Evolutionary conservation across 2,888 invertebrate species (phyloP), one percentile per base, ranked within the genome.

Genomic region (Himalopsyche anomala): DNA sequence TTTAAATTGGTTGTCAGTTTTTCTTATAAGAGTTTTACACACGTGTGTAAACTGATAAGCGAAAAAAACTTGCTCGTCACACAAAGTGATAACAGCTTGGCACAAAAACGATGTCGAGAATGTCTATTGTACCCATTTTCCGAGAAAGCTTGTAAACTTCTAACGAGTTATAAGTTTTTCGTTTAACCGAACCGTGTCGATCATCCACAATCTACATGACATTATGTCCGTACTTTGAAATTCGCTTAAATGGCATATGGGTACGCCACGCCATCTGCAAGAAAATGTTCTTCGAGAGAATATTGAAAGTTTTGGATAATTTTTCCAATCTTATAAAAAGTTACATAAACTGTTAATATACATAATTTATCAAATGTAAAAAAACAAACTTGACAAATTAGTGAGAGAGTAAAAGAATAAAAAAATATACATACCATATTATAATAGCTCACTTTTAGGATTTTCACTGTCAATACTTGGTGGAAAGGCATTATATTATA

Each of bases 141-240:
- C 62, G 6, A 28, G 62, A n/a, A 62, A 62, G 11, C 62, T 62
- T 62, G 62, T 28, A 28, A 62, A 62, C 62, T 62, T 62, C n/a
- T 62, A 62, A 62, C 62, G 62, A 62, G 62, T 62, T 62, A 62
- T 15, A 62, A 62, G 62, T 62, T 62, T 62, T 62, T 62, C 62
- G 62, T 62, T 62, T 62, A 62, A 28, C 19, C 62, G 28, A 62
- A 62, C 62, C 28, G 62, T 62, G 62, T 62, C 62, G 62, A 62
- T 62, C 62, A 62, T 62, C 62, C 62, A 19, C 62, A 62, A 62
- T 62, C 62, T 62, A 62, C 62, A 62, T 62, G 62, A 62, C 62
- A 62, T 62, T 62, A 62, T 62, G 62, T 19, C 28, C 62, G 62
- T 62, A 28, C 62, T 62, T 62, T 62, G 62, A 62, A 62, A 62